Evolutionary conservation across 2,797 vertebrate genomes (phyloP).

Genomic region (Distichodus sexfasciatus): DNA sequence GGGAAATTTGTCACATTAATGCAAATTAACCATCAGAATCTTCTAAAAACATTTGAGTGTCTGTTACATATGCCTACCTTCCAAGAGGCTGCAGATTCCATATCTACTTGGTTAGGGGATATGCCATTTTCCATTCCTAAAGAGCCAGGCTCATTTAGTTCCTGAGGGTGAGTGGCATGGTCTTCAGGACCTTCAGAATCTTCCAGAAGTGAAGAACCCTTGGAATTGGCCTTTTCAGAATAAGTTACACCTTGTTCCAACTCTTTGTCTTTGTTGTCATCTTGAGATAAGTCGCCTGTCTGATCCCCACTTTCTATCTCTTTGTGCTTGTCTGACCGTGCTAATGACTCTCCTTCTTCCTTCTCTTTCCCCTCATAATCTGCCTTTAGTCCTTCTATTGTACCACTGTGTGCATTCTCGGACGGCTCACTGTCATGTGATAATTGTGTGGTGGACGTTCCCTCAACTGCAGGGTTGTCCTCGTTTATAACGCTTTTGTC

Average conservation of each 20-base stretch:
- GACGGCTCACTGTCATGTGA: constrained; percentile 14
- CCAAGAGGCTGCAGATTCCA: constrained; percentile 37
- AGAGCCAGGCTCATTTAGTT: constrained; percentile 7
- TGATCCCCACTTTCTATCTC: constrained; percentile 38
- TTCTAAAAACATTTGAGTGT: background rate
- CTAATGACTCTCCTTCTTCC: constrained; percentile 28
- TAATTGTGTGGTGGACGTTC: constrained; percentile 15
- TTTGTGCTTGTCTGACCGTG: constrained; percentile 45
- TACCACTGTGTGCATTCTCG: constrained; percentile 15
- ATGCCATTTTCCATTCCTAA: constrained; percentile 58
- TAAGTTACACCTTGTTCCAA: background rate
- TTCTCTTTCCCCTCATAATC: constrained; percentile 27
- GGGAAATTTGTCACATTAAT: constrained; percentile 16
- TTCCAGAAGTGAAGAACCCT: background rate
- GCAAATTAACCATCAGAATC: background rate
- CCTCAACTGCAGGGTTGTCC: constrained; percentile 37
- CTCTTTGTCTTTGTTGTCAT: constrained; percentile 10
- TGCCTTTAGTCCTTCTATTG: constrained; percentile 3
- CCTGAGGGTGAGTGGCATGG: background rate
- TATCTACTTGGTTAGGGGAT: constrained; percentile 32
- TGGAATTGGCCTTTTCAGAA: constrained; percentile 6
- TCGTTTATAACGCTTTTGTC: constrained; percentile 44
- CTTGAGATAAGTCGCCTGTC: constrained; percentile 59
- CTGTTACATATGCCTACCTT: constrained; percentile 55
- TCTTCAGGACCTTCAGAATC: constrained; percentile 9